phyloP scores from a whole-genome alignment of 2,113 vertebrate species.

The Ovis aries region DNA sequence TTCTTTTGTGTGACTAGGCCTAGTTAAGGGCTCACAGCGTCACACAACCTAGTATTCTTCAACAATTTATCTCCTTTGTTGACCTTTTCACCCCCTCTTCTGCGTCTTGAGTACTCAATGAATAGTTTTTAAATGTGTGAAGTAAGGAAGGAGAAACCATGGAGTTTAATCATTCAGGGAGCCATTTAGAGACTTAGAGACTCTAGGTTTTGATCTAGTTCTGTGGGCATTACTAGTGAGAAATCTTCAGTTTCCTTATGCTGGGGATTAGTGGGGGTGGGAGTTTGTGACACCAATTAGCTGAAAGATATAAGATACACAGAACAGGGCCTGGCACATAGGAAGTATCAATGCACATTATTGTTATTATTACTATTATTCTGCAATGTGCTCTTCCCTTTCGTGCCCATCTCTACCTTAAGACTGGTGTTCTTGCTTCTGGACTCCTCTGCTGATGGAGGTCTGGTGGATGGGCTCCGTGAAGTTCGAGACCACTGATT shows the following conservation, averaged over 20 bases:
- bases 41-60: not conserved
- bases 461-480: not conserved
- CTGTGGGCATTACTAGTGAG: not conserved
- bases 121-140: not conserved
- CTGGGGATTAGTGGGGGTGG: not conserved
- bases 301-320: not conserved
- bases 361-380: not conserved
- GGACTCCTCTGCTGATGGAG: slow-evolving; percentile 1
- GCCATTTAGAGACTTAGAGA: not conserved
- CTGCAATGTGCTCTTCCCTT: not conserved
- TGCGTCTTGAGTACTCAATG: not conserved
- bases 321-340: not conserved
- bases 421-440: slow-evolving; percentile 16
- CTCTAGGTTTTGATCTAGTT: not conserved
- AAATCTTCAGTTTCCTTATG: not conserved
- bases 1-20: not conserved
- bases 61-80: not conserved
- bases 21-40: not conserved
- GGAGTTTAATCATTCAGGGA: not conserved
- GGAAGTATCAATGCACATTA: not conserved
- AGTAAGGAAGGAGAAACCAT: not conserved
- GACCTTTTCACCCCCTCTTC: not conserved
- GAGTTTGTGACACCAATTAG: not conserved
- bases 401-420: slow-evolving; percentile 35
- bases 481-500: slow-evolving; percentile 48